Percentiles rank a stretch among this genome's conserved stretches.
These are phyloP conservation scores for Meleagris gallopavo DNA, from an alignment of 2,113 vertebrate genomes.

Conservation along the genomic window DNA sequence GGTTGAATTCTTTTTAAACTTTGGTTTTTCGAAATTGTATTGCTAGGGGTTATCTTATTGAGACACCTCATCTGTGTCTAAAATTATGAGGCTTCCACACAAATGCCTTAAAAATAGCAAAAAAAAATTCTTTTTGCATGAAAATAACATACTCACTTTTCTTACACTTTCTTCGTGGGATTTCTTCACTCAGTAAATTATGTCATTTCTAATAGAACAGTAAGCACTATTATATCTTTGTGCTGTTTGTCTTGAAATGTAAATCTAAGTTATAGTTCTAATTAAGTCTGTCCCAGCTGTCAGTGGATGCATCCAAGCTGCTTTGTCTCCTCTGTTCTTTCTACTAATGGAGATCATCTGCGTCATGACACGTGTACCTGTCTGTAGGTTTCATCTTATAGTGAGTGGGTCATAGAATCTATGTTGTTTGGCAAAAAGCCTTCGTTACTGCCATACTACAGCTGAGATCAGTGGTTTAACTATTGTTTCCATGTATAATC, in stretches of 20 bases:
- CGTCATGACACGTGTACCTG: not conserved
- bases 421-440: not conserved
- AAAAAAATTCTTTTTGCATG: not conserved
- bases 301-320: not conserved
- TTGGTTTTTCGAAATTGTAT: not conserved
- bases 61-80: not conserved
- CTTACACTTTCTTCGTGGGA: not conserved
- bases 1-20: conserved; percentile 69
- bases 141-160: not conserved
- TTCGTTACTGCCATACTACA: not conserved
- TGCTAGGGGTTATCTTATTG: not conserved
- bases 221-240: not conserved
- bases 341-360: not conserved
- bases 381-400: not conserved
- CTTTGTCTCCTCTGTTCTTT: not conserved
- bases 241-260: not conserved
- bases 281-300: too few relatives aligned
- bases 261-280: not conserved
- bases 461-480: not conserved
- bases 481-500: not conserved
- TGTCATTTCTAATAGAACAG: not conserved
- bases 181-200: not conserved
- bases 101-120: not conserved
- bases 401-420: not conserved
- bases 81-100: not conserved